Base-by-base conservation (phyloP, 2,888 invertebrate species). In the Lobophora halterata region DNA sequence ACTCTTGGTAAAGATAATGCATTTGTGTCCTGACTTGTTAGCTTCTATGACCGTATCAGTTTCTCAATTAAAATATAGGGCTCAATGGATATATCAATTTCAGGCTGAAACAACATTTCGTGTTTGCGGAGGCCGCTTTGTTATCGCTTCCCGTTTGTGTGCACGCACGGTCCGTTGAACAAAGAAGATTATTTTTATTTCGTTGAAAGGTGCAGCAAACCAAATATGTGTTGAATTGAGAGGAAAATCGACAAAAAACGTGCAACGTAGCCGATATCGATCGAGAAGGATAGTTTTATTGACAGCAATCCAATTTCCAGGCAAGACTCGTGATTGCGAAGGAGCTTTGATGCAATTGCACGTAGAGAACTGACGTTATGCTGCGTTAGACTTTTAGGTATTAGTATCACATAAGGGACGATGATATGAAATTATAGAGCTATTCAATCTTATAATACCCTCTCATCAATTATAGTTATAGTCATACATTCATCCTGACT, bases 111-210 rank as follows among this genome's bases (percentile, higher is more conserved):
- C 65, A 78, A 73, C 78, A 74, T 63, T 56, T 58, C 58, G 36
- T 56, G 62, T 65, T 67, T 64, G 52, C 48, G 49, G 47, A 52
- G 49, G 33, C 49, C 33, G 46, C 67, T 71, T 71, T 77, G 76
- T 72, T 77, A 71, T 71, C 65, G 62, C 61, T 59, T 59, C 49
- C 57, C n/a, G n/a, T n/a, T n/a, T 58, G 70, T 68, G 67, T 67
- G 65, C 73, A 59, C 66, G 61, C 61, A 35, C 66, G 73, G 75
- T 56, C 67, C 67, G 58, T 51, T 72, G 77, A 63, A 78, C 76
- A 82, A 80, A 80, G 80, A 71, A 77, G 80, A 85, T 83, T 83
- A 82, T 83, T 85, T 83, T 82, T 81, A 82, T 79, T 82, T 81
- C 75, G 69, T 66, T 68, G 71, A 79, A 80, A 78, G 73, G 79